phyloP scores from a whole-genome alignment of 1,140 invertebrate species.

The Acromyrmex echinatior region DNA sequence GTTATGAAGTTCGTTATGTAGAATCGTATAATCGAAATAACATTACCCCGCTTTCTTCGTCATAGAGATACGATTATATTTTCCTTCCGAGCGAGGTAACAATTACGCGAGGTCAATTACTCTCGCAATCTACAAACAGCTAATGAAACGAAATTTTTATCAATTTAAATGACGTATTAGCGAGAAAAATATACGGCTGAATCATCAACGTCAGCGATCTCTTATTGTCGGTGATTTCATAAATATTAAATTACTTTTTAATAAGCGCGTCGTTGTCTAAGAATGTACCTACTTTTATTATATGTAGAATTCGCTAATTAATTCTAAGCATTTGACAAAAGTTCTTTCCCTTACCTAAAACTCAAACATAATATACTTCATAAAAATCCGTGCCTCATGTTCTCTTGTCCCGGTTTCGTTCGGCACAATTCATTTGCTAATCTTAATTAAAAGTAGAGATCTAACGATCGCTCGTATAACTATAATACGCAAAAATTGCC shows the following conservation, averaged over 20 bases:
- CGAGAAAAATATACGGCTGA: constrained; percentile 14
- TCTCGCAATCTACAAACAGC: constrained; percentile 17
- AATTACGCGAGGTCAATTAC: constrained; percentile 12
- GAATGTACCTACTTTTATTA: not conserved
- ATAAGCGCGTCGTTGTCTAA: not conserved
- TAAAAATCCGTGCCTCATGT: not conserved
- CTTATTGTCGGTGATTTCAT: constrained; percentile 18
- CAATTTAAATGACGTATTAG: constrained; percentile 8
- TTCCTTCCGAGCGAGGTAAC: constrained; percentile 1
- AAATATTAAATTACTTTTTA: constrained; percentile 49
- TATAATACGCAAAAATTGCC: not conserved
- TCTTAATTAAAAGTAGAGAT: constrained; percentile 34
- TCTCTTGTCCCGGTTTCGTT: constrained; percentile 15
- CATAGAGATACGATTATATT: not conserved
- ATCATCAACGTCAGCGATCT: constrained; percentile 29
- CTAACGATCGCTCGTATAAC: not conserved
- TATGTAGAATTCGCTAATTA: constrained; percentile 6
- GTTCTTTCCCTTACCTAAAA: not conserved
- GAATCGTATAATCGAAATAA: constrained; percentile 20
- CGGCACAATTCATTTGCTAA: constrained; percentile 12
- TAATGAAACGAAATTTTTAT: constrained; percentile 40
- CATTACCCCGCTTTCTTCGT: constrained; percentile 45
- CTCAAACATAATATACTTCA: not conserved
- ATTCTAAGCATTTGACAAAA: not conserved
- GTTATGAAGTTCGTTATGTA: not conserved